These are phyloP conservation scores for Malurus leucopterus DNA, from an alignment of 2,797 vertebrate genomes.

Conservation along the genomic window DNA sequence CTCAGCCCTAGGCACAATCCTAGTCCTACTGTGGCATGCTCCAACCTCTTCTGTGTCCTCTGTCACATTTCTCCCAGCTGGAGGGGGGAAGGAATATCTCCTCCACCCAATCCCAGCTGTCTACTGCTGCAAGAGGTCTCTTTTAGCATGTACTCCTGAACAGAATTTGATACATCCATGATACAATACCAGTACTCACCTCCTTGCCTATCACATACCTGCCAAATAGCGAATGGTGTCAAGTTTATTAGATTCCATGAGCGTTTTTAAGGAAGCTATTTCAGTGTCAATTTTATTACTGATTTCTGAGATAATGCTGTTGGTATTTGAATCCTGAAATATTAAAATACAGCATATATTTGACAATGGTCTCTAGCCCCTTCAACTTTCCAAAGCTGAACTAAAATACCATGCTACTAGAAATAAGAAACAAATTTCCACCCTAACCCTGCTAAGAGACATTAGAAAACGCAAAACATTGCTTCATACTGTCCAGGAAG, in stretches of 20 bases:
- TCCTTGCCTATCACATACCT: slow-evolving; percentile 70
- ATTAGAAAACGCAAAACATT: background rate
- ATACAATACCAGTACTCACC: background rate
- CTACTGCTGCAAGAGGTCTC: background rate
- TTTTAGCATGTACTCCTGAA: background rate
- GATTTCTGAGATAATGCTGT: slow-evolving; percentile 85
- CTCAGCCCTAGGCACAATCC: background rate
- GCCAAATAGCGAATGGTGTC: slow-evolving; percentile 91
- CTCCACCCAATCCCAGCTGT: background rate
- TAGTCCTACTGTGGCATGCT: background rate
- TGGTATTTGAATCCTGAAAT: slow-evolving; percentile 83
- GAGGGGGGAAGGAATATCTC: background rate
- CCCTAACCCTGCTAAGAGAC: background rate
- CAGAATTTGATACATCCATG: background rate
- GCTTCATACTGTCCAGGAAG: background rate
- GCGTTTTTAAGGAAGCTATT: slow-evolving; percentile 91
- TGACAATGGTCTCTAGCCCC: background rate
- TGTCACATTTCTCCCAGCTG: background rate
- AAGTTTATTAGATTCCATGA: slow-evolving; percentile 94
- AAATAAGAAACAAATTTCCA: background rate
- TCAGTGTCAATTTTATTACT: slow-evolving; percentile 92
- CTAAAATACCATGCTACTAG: background rate
- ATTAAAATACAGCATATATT: background rate
- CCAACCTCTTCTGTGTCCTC: background rate
- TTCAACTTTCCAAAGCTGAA: background rate